A percentile compares a stretch with the other conserved stretches of the same genome.
Evolutionary conservation across 2,113 vertebrate genomes (phyloP).

Genomic region (Cettia cetti): DNA sequence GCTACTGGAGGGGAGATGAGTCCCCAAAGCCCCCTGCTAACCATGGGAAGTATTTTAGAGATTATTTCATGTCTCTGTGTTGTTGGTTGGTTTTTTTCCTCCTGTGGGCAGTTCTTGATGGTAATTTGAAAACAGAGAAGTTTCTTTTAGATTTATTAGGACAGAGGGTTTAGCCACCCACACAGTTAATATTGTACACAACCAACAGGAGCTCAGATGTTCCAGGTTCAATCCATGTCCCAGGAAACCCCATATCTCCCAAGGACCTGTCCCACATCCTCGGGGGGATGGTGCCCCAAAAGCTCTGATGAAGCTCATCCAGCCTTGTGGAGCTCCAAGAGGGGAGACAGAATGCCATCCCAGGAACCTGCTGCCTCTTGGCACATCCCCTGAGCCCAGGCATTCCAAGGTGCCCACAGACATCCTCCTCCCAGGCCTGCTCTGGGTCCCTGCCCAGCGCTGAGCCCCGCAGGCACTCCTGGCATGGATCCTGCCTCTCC

Average conservation of each 20-base stretch:
- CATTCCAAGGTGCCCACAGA: background rate
- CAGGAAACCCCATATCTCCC: background rate
- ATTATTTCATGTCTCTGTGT: background rate
- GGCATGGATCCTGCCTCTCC: background rate
- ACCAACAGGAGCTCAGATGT: background rate
- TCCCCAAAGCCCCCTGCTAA: background rate
- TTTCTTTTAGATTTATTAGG: background rate
- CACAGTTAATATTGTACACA: background rate
- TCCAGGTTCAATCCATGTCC: rapidly evolving
- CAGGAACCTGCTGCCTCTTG: background rate
- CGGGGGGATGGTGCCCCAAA: rapidly evolving
- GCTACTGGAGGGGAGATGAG: background rate
- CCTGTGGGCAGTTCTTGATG: background rate
- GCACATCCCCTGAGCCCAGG: background rate
- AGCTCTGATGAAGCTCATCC: background rate
- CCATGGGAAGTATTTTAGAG: background rate
- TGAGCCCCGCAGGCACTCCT: rapidly evolving
- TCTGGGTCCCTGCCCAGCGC: background rate
- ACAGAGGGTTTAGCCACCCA: background rate
- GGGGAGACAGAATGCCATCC: too few relatives aligned
- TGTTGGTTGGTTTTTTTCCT: background rate
- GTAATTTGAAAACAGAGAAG: background rate
- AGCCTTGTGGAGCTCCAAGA: background rate
- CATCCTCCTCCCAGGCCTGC: background rate
- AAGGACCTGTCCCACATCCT: background rate